phyloP scores from a whole-genome alignment of 2,888 invertebrate genomes.

The Drosophila neonasuta region DNA sequence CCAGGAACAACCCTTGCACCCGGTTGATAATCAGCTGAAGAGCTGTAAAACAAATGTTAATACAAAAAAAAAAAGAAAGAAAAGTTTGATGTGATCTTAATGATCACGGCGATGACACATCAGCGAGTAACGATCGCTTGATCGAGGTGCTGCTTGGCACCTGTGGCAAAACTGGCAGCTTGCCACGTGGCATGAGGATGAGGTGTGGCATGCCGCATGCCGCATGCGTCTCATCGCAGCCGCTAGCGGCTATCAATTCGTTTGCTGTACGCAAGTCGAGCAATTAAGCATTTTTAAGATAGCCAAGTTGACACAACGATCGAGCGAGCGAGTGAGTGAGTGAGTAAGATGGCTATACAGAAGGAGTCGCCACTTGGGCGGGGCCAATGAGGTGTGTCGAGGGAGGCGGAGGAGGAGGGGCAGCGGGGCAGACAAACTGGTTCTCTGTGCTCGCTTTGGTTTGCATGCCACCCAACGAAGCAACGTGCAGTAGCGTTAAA shows the following conservation, averaged over 20 bases:
- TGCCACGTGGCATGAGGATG: neutral
- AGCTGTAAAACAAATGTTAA: neutral
- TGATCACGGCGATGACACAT: neutral
- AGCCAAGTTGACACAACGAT: conserved; percentile 38
- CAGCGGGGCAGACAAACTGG: conserved; percentile 47
- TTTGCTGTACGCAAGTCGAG: conserved; percentile 34
- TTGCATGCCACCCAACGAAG: conserved; percentile 63
- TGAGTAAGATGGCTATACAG: neutral
- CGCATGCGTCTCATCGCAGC: neutral
- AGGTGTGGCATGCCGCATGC: conserved; percentile 1
- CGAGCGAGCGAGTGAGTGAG: conserved; percentile 10
- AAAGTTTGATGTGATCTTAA: neutral
- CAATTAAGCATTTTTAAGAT: conserved; percentile 64
- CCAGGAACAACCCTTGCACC: neutral
- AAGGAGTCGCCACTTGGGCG: conserved; percentile 6
- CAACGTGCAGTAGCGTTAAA: neutral
- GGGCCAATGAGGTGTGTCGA: neutral
- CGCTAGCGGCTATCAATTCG: conserved; percentile 26
- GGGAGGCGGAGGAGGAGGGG: neutral
- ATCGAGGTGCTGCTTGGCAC: conserved; percentile 1
- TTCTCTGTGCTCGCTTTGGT: conserved; percentile 43
- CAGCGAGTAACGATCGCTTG: conserved; percentile 6
- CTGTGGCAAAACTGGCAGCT: neutral
- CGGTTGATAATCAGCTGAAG: neutral
- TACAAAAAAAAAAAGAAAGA: no score